Percentiles rank a stretch among this genome's conserved stretches.
Conservation (phyloP, 2,888 invertebrate species). For the Branchellion lobata region DNA sequence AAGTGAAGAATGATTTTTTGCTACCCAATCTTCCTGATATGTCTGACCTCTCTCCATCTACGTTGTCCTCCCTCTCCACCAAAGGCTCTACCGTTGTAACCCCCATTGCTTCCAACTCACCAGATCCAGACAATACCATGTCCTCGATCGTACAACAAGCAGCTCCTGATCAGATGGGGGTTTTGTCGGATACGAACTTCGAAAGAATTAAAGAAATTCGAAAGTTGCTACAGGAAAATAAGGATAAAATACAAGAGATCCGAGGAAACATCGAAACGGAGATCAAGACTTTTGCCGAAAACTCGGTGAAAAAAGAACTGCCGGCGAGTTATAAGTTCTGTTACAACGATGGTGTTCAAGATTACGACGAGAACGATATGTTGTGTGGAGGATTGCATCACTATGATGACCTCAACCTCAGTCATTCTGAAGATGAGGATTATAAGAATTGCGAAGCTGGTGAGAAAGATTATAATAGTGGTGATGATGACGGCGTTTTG, state of each 20-base stretch:
- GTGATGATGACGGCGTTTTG: too few species aligned
- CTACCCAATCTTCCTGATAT: neutral
- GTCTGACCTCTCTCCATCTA: neutral
- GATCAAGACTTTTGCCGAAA: neutral
- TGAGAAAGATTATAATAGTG: neutral
- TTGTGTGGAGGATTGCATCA: too few species aligned
- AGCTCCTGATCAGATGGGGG: neutral
- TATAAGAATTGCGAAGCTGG: neutral
- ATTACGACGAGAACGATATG: neutral
- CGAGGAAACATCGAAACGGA: slow-evolving; percentile 16
- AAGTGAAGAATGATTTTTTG: neutral
- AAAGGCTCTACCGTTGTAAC: neutral
- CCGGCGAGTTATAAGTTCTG: neutral
- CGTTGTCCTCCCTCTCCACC: neutral
- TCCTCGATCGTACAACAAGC: neutral
- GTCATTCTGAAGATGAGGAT: neutral
- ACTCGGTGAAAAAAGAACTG: neutral
- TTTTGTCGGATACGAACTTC: slow-evolving; percentile 17
- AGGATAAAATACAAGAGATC: slow-evolving; percentile 33
- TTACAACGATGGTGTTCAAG: neutral
- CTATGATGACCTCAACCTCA: too few species aligned
- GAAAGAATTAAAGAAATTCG: slow-evolving; percentile 27
- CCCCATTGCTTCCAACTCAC: neutral
- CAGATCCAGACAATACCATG: neutral
- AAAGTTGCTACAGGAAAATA: slow-evolving; percentile 30